phyloP scores from a whole-genome alignment of 2,888 invertebrate genomes.

The Andrena chrysosceles region DNA sequence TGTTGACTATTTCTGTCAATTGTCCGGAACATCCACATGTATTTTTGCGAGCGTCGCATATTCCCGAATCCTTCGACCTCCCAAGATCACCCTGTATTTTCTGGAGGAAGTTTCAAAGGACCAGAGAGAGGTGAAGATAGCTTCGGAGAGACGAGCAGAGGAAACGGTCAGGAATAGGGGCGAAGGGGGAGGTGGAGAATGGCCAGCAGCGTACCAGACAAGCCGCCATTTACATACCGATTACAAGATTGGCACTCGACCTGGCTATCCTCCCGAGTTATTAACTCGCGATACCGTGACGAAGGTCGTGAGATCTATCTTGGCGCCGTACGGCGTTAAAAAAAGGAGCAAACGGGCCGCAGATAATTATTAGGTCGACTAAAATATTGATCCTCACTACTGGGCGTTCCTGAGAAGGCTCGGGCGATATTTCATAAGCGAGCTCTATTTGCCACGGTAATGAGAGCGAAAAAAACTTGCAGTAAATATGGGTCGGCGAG shows the following conservation, averaged over 20 bases:
- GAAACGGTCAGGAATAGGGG: background rate
- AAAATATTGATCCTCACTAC: slow-evolving; percentile 18
- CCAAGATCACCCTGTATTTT: background rate
- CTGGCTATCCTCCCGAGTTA: slow-evolving; percentile 28
- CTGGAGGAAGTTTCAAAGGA: background rate
- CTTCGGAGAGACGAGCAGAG: background rate
- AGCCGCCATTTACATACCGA: slow-evolving; percentile 55
- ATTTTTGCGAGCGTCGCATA: background rate
- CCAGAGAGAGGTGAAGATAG: background rate
- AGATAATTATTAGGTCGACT: slow-evolving; percentile 14
- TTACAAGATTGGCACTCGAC: slow-evolving; percentile 53
- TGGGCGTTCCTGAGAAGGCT: background rate
- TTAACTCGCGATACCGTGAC: slow-evolving; percentile 22
- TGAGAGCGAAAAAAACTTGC: background rate
- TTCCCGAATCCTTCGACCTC: background rate
- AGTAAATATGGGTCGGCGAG: slow-evolving; percentile 9
- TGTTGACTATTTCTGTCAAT: background rate
- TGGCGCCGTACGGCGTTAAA: background rate
- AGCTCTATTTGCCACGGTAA: slow-evolving; percentile 9
- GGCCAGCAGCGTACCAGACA: slow-evolving; percentile 41
- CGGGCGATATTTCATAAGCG: slow-evolving; percentile 9
- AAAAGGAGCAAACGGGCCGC: background rate
- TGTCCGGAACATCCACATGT: background rate
- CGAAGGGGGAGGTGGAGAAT: background rate
- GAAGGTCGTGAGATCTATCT: slow-evolving; percentile 45